A percentile compares a stretch with the other conserved stretches of the same genome.
These are phyloP conservation scores for Tachysurus fulvidraco DNA, from an alignment of 2,113 vertebrate genomes.

Conservation along the genomic window DNA sequence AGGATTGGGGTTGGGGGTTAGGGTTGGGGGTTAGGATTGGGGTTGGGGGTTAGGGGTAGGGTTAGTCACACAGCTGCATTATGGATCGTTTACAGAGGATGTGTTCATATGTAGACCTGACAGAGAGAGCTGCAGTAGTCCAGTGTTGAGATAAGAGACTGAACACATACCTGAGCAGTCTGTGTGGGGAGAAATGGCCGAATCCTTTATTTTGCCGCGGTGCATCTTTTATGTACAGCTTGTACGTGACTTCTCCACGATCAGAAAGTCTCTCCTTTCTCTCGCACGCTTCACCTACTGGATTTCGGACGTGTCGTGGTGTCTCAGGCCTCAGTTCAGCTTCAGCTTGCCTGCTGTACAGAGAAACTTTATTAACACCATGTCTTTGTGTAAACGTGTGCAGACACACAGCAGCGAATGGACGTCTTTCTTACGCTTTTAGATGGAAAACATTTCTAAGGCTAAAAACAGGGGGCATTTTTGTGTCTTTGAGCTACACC, in stretches of 20 bases:
- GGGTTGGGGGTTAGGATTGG: too few species aligned
- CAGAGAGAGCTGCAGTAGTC: too few species aligned
- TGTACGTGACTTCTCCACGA: conserved; percentile 56
- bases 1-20: too few species aligned
- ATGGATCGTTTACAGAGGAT: too few species aligned
- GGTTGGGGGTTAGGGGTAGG: too few species aligned
- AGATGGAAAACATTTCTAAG: neutral
- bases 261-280: conserved; percentile 59
- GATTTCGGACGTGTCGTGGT: conserved; percentile 62
- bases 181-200: too few species aligned
- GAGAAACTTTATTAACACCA: conserved; percentile 25
- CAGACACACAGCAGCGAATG: neutral
- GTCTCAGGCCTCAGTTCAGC: conserved; percentile 66
- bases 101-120: too few species aligned
- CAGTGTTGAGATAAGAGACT: too few species aligned
- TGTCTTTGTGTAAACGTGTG: conserved; percentile 8
- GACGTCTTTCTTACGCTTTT: neutral
- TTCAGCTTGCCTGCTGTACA: conserved; percentile 59
- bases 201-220: conserved; percentile 46
- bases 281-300: conserved; percentile 48
- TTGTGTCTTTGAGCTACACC: neutral
- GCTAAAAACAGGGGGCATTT: neutral
- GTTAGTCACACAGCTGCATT: too few species aligned
- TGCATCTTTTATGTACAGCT: conserved; percentile 44
- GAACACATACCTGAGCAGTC: too few species aligned